These are phyloP conservation scores for Labia minor DNA, from an alignment of 2,888 invertebrate species.

Conservation along the genomic window DNA sequence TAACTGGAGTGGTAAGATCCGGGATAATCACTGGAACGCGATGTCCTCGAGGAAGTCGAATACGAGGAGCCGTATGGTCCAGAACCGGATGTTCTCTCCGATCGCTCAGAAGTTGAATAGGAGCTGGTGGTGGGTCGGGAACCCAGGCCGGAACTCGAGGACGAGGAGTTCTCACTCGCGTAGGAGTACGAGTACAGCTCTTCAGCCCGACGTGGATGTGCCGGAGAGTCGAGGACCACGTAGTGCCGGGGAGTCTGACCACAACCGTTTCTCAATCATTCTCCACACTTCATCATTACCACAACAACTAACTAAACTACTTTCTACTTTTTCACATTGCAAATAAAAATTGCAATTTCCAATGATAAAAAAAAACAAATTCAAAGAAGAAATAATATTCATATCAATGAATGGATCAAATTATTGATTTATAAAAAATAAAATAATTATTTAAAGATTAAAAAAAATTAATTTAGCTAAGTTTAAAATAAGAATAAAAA, in stretches of 20 bases:
- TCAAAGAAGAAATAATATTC: too few species aligned
- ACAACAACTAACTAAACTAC: too few species aligned
- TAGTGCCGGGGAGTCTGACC: slow-evolving; percentile 74
- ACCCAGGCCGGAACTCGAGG: slow-evolving; percentile 37
- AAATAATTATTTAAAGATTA: too few species aligned
- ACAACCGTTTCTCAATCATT: slow-evolving; percentile 20
- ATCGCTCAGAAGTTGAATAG: slow-evolving; percentile 48
- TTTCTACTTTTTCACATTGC: too few species aligned
- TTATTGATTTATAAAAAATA: too few species aligned
- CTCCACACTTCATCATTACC: too few species aligned
- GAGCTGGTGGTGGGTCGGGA: slow-evolving; percentile 35
- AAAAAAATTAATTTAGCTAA: too few species aligned
- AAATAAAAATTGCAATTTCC: too few species aligned
- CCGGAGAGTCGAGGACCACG: slow-evolving; percentile 67
- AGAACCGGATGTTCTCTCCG: slow-evolving; percentile 52
- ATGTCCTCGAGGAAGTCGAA: slow-evolving; percentile 57
- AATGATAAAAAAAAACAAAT: too few species aligned
- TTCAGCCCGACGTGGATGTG: slow-evolving; percentile 57
- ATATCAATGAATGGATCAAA: too few species aligned
- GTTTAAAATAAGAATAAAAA: too few species aligned
- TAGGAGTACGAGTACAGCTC: slow-evolving; percentile 80
- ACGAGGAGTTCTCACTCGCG: slow-evolving; percentile 45
- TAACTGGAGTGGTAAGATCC: slow-evolving; percentile 69
- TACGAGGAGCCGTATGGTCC: slow-evolving; percentile 56
- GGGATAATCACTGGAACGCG: slow-evolving; percentile 56